Base-by-base conservation (phyloP, 1,140 invertebrate genomes). In the Sycobia sp. region DNA sequence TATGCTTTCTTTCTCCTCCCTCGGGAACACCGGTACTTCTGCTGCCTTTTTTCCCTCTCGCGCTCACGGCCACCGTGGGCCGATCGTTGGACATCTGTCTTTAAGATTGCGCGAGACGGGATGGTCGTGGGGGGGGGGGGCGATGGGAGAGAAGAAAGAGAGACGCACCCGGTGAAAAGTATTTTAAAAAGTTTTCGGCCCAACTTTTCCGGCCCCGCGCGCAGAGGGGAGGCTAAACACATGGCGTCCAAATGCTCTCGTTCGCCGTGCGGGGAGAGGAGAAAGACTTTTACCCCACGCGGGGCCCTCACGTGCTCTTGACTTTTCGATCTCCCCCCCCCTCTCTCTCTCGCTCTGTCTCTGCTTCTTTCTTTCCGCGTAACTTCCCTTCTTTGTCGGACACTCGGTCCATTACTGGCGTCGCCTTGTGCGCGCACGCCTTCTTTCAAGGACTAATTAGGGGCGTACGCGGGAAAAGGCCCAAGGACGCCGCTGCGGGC, bases 231-330 rank as follows among this genome's bases (percentile, higher is more conserved):
- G 66, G 68, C 65, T 47, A 68, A 71, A 80, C 80, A 81, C 76
- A 80, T 82, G 80, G 79, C 69, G 71, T 61, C 72, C 76, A 79
- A 74, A 72, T 71, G 69, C 54, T 62, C 65, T 55, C 27, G n/a
- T n/a, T n/a, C n/a, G n/a, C n/a, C n/a, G n/a, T 46, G 34, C 43
- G 25, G n/a, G 32, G 1, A 22, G 32, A 25, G 29, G 71, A 76
- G 79, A 79, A 79, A 81, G 77, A 75, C 74, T 80, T 76, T 79
- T 75, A 74, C 74, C 77, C 73, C 65, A 71, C 58, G 62, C 65
- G 73, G 71, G 68, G 67, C 69, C 74, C 70, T 71, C 77, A 77
- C 76, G 76, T 77, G 75, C 54, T 66, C 61, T 60, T 60, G 66
- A 62, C 49, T 58, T 22, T n/a, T n/a, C 51, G 65, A 68, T 62